Percentiles rank a stretch among this genome's conserved stretches.
phyloP scores from a whole-genome alignment of 2,797 vertebrate genomes.

The Podarcis siculus region DNA sequence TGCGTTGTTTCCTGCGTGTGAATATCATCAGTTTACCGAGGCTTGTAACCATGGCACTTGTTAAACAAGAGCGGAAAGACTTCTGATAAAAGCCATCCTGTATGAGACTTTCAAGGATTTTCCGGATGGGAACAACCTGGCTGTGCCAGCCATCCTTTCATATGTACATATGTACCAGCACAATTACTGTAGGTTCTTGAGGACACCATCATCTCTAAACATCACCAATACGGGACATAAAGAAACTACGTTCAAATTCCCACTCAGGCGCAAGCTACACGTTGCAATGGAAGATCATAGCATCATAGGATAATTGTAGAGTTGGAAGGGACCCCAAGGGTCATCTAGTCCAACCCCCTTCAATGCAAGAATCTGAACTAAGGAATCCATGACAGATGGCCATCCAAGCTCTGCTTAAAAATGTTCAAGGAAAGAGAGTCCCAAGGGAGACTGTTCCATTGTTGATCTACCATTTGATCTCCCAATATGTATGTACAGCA shows the following conservation, averaged over 20 bases:
- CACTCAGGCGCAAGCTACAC: too few species aligned
- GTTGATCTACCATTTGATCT: not conserved
- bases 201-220: not conserved
- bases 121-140: slow-evolving; percentile 44
- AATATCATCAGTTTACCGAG: slow-evolving; percentile 82
- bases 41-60: slow-evolving; percentile 85
- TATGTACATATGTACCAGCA: slow-evolving; percentile 19
- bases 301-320: too few species aligned
- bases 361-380: too few species aligned
- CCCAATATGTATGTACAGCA: not conserved
- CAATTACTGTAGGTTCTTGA: not conserved
- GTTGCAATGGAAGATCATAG: not conserved
- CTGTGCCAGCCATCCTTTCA: slow-evolving; percentile 39
- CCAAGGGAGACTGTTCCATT: too few species aligned
- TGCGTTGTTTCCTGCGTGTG: slow-evolving; percentile 92
- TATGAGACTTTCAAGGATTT: slow-evolving; percentile 64
- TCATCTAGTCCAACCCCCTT: too few species aligned
- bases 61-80: slow-evolving; percentile 77
- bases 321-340: too few species aligned
- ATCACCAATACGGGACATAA: not conserved
- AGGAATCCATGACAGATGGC: too few species aligned
- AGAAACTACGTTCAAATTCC: not conserved
- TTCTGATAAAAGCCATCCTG: slow-evolving; percentile 75
- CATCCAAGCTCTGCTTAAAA: too few species aligned
- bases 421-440: too few species aligned